Conservation (phyloP, 2,888 invertebrate species). For the Drosophila suboccidentalis region DNA sequence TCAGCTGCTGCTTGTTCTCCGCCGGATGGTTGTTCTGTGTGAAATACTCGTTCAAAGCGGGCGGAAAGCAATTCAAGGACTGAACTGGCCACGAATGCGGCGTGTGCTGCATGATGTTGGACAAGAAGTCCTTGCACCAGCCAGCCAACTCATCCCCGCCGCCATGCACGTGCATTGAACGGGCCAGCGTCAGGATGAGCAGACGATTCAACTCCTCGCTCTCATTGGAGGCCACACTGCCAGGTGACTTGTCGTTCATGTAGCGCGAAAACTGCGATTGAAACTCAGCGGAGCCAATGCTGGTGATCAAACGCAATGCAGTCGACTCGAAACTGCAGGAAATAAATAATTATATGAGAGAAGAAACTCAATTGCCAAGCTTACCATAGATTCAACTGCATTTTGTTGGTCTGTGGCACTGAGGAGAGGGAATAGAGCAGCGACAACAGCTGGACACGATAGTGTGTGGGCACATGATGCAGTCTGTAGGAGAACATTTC, state of each 20-base stretch:
- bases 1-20: conserved; percentile 96
- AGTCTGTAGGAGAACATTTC: conserved; percentile 99
- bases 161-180: conserved; percentile 97
- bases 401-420: conserved; percentile 97
- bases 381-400: conserved; percentile 96
- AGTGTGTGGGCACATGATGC: conserved; percentile 98
- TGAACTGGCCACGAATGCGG: conserved; percentile 98
- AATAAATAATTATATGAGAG: neutral
- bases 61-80: conserved; percentile 96
- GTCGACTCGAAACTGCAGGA: conserved; percentile 92
- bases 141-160: conserved; percentile 87
- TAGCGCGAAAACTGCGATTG: conserved; percentile 96
- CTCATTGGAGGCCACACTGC: conserved; percentile 93
- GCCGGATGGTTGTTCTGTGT: conserved; percentile 93
- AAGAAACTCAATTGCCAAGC: neutral
- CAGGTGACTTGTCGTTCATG: conserved; percentile 93
- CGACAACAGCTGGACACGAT: conserved; percentile 95
- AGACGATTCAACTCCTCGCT: conserved; percentile 98
- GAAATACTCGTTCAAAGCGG: conserved; percentile 95
- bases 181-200: conserved; percentile 95
- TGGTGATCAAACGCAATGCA: conserved; percentile 93
- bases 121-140: conserved; percentile 96
- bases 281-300: conserved; percentile 97
- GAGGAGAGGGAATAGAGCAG: conserved; percentile 96
- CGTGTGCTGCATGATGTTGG: conserved; percentile 96